phyloP scores from a whole-genome alignment of 2,113 vertebrate genomes.

The Baryphthengus martii region DNA sequence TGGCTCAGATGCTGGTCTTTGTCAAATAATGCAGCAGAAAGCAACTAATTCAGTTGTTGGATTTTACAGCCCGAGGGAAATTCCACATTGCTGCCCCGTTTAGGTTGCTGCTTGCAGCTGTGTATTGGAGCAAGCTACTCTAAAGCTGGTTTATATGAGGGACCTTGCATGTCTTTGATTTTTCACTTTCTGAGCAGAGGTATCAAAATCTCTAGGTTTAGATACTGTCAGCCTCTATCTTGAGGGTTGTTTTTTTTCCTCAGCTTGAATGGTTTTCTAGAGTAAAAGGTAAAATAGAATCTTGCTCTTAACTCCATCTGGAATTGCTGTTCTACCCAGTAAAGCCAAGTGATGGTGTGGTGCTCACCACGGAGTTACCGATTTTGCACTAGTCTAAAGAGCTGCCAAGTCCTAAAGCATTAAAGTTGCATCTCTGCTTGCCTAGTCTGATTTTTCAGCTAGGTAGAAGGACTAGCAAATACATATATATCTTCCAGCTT shows the following conservation, averaged over 20 bases:
- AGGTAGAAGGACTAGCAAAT: background rate
- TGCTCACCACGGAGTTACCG: background rate
- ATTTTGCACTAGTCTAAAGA: background rate
- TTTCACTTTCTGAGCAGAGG: background rate
- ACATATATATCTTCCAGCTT: background rate
- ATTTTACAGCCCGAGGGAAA: background rate
- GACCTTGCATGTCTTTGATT: background rate
- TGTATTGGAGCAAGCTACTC: background rate
- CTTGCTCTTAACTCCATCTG: background rate
- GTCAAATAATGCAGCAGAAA: background rate
- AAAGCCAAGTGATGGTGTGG: background rate
- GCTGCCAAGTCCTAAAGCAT: background rate
- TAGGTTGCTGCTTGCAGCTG: background rate
- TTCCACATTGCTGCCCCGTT: background rate
- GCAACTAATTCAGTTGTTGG: background rate
- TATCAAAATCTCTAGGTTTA: background rate
- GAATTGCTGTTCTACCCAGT: background rate
- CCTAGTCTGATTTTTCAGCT: background rate
- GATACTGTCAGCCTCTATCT: background rate
- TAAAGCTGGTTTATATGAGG: background rate
- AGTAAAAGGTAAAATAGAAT: background rate
- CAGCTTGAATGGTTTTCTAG: background rate
- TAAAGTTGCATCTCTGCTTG: background rate
- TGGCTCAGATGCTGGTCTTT: background rate
- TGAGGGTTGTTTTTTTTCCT: background rate